Base-by-base conservation (phyloP, 2,113 vertebrate species). In the Chunga burmeisteri region DNA sequence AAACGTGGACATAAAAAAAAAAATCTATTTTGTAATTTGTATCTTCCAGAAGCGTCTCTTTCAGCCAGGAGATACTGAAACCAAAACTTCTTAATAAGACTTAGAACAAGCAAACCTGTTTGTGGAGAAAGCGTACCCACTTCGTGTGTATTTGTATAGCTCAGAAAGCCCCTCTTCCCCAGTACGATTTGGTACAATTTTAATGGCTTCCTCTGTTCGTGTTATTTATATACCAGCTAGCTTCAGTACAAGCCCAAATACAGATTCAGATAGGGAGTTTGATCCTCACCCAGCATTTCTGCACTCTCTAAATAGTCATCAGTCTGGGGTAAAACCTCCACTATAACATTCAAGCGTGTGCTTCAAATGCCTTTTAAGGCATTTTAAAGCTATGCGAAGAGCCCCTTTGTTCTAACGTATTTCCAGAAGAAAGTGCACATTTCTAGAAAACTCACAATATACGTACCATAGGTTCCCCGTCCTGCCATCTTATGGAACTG, bases 401-500 rank as follows among this genome's bases (percentile, higher is more conserved):
- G n/a, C 30, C 68, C 16, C 8, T 34, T 56, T 34, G 12, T 62
- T 50, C 36, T 4, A 16, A 36, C 0, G 1, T 2, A 17, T 29
- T 38, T 70, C 70, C 53, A 73, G 81, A 65, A 87, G 20, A 29
- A 90, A 53, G 38, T 1, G 10, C 58, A 19, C 17, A 6, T 38
- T 65, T 46, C 56, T 32, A 63, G 36, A 74, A 29, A 81, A 44
- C n/a, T 23, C 34, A 27, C 68, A 26, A 30, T 0, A 2, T 15
- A 44, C 23, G 10, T 97, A 99, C 99, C 99, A 0, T 99, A 99
- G 79, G 99, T 99, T 19, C 99, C 99, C 58, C 99, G 98, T 26
- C 99, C 99, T 8, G 99, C 99, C 99, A 99, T 99, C 92, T 99
- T 99, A 89, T 99, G 99, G 98, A 99, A 99, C 77, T 99, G 99